Evolutionary conservation across 2,888 invertebrate genomes (phyloP), one percentile per base, ranked within the genome.

Genomic region (Amiota communis): DNA sequence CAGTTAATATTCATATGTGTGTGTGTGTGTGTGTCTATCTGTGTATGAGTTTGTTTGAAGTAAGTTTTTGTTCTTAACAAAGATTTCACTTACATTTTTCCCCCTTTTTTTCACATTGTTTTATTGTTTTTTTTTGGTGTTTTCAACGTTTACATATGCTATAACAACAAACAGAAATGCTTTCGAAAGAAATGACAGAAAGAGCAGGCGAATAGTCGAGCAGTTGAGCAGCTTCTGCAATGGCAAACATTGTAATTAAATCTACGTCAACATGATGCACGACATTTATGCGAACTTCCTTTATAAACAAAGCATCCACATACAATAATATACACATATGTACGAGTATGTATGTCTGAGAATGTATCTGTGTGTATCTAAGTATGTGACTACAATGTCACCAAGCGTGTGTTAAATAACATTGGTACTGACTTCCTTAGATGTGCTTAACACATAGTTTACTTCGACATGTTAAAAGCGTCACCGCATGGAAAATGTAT

Each of bases 221-320:
- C 74, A 75, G 80, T 80, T 75, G 76, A 79, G 81, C 65, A 49
- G 51, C 51, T 65, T 6, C 10, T 70, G 78, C 76, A 80, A 72
- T 61, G 72, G 74, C 82, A 81, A 85, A 81, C 79, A 84, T 77
- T 85, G 83, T 83, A 85, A 83, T 83, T 84, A 83, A 83, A 82
- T 85, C 84, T 84, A 75, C 84, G 84, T 79, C 83, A 80, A 82
- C 81, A 81, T 75, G 79, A 80, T 67, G 76, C 77, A 75, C 77
- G 67, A 77, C 65, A 49, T 67, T 67, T 67, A 67, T 67, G 49
- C 49, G 57, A 59, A 11, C 15, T 17, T 59, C 57, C 36, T 36
- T 36, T 36, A 61, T 17, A n/a, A 10, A 17, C 53, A 36, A 63
- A 8, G 46, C 11, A n/a, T 36, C 12, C 23, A 63, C 46, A 23